These are phyloP conservation scores for Hypanus sabinus DNA, from an alignment of 2,113 vertebrate species.

Conservation along the genomic window DNA sequence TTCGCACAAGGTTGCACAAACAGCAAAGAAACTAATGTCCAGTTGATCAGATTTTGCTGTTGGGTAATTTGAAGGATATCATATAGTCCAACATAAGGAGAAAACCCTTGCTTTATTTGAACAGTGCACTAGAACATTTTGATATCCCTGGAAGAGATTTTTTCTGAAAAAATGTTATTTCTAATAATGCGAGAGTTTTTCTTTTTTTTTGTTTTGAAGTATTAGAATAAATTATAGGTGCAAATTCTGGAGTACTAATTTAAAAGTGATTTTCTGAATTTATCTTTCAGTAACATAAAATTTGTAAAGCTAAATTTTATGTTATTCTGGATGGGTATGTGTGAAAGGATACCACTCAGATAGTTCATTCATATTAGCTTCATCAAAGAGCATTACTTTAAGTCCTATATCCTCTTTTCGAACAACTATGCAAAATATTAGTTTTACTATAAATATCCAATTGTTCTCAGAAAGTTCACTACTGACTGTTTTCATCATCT, in stretches of 20 bases:
- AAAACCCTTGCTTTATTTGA: neutral
- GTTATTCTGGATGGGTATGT: neutral
- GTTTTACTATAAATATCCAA: neutral
- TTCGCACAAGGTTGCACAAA: neutral
- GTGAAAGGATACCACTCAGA: neutral
- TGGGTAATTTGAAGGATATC: neutral
- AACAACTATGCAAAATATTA: neutral
- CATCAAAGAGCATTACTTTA: neutral
- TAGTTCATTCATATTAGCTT: neutral
- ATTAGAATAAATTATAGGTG: neutral
- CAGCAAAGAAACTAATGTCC: neutral
- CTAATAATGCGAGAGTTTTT: neutral
- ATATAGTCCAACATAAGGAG: neutral
- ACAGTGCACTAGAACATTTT: neutral
- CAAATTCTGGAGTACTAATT: neutral
- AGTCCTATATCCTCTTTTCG: neutral
- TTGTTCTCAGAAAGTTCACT: neutral
- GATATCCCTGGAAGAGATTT: neutral
- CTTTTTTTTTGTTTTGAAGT: neutral
- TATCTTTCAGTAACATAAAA: no score
- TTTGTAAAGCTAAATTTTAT: neutral
- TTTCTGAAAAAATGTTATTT: neutral
- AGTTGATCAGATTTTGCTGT: neutral
- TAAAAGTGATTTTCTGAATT: neutral
- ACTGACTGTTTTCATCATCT: neutral